Base-by-base conservation (phyloP, 2,797 vertebrate species). In the Coregonus sp. region DNA sequence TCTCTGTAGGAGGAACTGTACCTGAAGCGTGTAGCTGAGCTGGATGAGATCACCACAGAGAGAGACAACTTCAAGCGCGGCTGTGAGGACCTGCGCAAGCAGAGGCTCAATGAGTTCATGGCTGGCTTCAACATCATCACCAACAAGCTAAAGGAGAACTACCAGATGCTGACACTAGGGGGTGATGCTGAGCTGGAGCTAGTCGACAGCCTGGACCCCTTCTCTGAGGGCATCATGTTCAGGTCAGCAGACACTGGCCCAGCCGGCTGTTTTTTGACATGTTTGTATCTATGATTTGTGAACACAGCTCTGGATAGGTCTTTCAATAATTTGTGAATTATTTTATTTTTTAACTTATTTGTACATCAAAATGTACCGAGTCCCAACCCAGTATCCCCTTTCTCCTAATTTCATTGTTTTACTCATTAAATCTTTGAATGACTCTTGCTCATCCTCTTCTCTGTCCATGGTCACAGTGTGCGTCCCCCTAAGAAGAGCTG, bases 401-500 rank as follows among this genome's bases (percentile, higher is more conserved):
- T 59, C 18, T 54, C 18, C 18, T 16, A n/a, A 20, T 59, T n/a
- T 59, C 18, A 59, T n/a, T 59, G 20, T 65, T 65, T 14, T 63
- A 12, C 1, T 71, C n/a, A 2, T 51, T 3, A 51, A 50, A 20
- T 20, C 29, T 68, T 29, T 20, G 52, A 12, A 51, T 50, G 5
- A 25, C 52, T 12, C 63, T 61, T 4, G 33, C 63, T 70, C 67
- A 52, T 14, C 5, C 20, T 20, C 20, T 40, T 4, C 5, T 51
- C 5, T 29, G 4, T 52, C 9, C 1, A 20, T 80, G 47, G 2
- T 82, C 88, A 47, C 78, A 99, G 98, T 65, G 98, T 99, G 72
- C 94, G 97, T 40, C 98, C 98, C 75, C 98, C 98, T 0, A 99
- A 98, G 93, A 99, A 99, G 85, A 99, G 98, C 78, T 99, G 98